Base-by-base conservation (phyloP, 2,113 vertebrate genomes). In the Tringa solitaria region DNA sequence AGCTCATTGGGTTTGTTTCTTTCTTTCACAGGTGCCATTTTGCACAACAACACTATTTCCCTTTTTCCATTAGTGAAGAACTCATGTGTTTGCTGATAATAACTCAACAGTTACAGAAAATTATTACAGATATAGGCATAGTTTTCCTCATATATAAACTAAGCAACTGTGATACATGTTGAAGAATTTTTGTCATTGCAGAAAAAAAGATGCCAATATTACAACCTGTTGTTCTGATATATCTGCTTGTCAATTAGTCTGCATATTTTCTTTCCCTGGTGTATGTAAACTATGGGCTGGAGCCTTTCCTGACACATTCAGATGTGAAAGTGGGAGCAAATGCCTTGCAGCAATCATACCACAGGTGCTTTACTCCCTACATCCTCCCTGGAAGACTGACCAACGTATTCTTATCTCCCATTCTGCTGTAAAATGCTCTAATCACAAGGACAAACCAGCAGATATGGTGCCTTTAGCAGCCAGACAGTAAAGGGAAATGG, bases 81-180 rank as follows among this genome's bases (percentile, higher is more conserved):
- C 4, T 87, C 3, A 0, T 2, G 4, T 74, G 33, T 28, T 75
- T 87, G 4, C 20, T 4, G 4, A 63, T 37, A 74, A 78, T 3
- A 81, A 14, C 22, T 74, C 24, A 30, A 10, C 4, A 30, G 67
- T 56, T 67, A 41, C 43, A 72, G n/a, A 48, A 64, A 63, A 57
- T 23, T 78, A 13, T 67, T 63, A n/a, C 22, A n/a, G 8, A 39
- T 4, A 15, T 26, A 78, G 63, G 19, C 6, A 26, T 54, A 57
- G 20, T 20, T 65, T 89, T 50, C 12, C n/a, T 82, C 64, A 39
- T 33, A 69, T 24, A 27, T 41, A 41, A 27, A 45, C 16, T 35
- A 69, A 13, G 46, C 21, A 84, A 53, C 81, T 28, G n/a, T 33
- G 50, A 51, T 65, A 12, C 10, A 23, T 27, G 2, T 37, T 69